phyloP scores from a whole-genome alignment of 2,797 vertebrate species.

The Leptoclinus maculatus region DNA sequence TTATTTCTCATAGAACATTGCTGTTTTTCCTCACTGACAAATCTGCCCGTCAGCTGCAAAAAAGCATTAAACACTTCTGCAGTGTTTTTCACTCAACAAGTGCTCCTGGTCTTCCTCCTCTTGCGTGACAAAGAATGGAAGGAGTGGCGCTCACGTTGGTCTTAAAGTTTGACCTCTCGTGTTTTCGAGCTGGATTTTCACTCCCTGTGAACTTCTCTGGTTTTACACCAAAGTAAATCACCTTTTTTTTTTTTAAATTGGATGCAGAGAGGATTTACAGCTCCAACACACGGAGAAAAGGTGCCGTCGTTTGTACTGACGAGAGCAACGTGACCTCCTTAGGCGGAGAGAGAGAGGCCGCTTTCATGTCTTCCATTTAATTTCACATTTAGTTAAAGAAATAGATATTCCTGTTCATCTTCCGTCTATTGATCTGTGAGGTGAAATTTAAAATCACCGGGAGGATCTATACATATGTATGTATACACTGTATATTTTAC shows the following conservation, averaged over 20 bases:
- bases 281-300: conserved; percentile 1
- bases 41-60: background rate
- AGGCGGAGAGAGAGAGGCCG: conserved; percentile 14
- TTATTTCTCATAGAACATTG: conserved; percentile 6
- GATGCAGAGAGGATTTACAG: conserved; percentile 21
- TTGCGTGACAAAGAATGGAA: conserved; percentile 5
- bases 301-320: conserved; percentile 20
- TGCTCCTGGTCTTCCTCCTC: background rate
- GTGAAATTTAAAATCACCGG: background rate
- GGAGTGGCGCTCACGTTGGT: too few species aligned
- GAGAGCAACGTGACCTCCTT: conserved; percentile 14
- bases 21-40: background rate
- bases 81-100: background rate
- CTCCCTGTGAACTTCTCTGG: background rate
- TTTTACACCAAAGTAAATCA: background rate
- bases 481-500: background rate
- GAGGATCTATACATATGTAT: background rate
- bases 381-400: conserved; percentile 2
- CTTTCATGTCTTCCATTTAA: background rate
- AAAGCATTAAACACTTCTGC: background rate
- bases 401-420: background rate
- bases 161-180: background rate
- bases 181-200: background rate
- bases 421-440: background rate
- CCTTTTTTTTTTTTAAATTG: conserved; percentile 27